A percentile compares a stretch with the other conserved stretches of the same genome.
phyloP scores from a whole-genome alignment of 2,113 vertebrate species.

The Barbus barbus region DNA sequence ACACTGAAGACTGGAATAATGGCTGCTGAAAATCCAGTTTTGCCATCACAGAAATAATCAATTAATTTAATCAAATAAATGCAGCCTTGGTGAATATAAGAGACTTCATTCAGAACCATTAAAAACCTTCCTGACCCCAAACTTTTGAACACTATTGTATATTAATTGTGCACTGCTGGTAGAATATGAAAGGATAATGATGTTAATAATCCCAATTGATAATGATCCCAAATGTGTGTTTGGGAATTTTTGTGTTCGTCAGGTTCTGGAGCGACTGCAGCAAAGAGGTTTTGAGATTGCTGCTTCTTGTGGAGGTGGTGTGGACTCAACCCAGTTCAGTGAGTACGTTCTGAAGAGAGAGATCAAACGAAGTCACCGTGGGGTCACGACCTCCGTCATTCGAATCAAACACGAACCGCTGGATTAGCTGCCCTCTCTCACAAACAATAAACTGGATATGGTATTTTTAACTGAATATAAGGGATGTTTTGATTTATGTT shows the following conservation, averaged over 20 bases:
- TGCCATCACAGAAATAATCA: neutral
- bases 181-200: slow-evolving; percentile 1
- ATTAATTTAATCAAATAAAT: neutral
- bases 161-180: neutral
- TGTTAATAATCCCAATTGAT: no score
- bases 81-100: neutral
- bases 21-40: neutral
- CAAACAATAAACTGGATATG: slow-evolving; percentile 1
- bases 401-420: slow-evolving; percentile 90
- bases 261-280: slow-evolving; percentile 94
- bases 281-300: slow-evolving; percentile 91
- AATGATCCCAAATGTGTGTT: no score
- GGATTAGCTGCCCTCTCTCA: slow-evolving; percentile 75
- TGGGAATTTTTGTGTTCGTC: slow-evolving; percentile 55
- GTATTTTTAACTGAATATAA: slow-evolving; percentile 32
- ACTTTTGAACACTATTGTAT: neutral
- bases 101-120: no score
- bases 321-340: slow-evolving; percentile 95
- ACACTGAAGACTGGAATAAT: neutral
- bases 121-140: neutral
- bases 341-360: slow-evolving; percentile 90
- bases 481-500: slow-evolving; percentile 27
- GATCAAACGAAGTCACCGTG: slow-evolving; percentile 77
- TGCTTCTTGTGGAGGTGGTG: slow-evolving; percentile 90
- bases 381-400: slow-evolving; percentile 75